Percentiles rank a stretch among this genome's conserved stretches.
Evolutionary conservation across 2,797 vertebrate genomes (phyloP).

Genomic region (Peromyscus nudipes): DNA sequence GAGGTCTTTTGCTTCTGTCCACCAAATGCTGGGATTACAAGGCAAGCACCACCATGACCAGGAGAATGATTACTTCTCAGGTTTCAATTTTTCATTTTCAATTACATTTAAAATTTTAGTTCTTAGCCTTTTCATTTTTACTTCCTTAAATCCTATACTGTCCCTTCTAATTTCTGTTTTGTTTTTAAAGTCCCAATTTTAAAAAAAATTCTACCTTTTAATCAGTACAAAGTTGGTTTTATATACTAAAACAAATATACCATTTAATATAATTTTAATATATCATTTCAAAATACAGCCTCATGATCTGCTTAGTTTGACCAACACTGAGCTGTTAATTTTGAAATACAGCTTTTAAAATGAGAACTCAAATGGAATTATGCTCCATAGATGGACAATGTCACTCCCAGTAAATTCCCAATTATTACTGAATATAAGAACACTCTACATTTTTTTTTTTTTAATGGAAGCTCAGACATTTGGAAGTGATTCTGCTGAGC

Average conservation of each 20-base stretch:
- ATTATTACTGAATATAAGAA: background rate
- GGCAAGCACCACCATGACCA: background rate
- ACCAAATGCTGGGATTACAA: background rate
- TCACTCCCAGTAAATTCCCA: background rate
- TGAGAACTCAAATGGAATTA: no score
- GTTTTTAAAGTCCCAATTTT: conserved; percentile 33
- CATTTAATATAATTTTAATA: no score
- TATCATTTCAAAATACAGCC: no score
- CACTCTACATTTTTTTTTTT: conserved; percentile 43
- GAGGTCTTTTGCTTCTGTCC: background rate
- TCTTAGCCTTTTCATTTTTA: background rate
- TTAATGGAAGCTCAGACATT: background rate
- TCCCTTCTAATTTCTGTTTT: conserved; percentile 58
- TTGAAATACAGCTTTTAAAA: no score
- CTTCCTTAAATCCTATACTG: background rate
- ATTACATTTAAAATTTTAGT: conserved; percentile 39
- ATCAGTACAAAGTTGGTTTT: no score
- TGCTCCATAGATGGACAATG: no score
- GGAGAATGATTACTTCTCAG: background rate
- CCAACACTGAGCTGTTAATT: no score
- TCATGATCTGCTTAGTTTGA: no score
- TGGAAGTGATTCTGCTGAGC: conserved; percentile 68
- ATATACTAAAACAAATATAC: no score
- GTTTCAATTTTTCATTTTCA: conserved; percentile 12
- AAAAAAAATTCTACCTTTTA: no score